phyloP scores from a whole-genome alignment of 2,797 vertebrate genomes.

The Epinephelus coioides region DNA sequence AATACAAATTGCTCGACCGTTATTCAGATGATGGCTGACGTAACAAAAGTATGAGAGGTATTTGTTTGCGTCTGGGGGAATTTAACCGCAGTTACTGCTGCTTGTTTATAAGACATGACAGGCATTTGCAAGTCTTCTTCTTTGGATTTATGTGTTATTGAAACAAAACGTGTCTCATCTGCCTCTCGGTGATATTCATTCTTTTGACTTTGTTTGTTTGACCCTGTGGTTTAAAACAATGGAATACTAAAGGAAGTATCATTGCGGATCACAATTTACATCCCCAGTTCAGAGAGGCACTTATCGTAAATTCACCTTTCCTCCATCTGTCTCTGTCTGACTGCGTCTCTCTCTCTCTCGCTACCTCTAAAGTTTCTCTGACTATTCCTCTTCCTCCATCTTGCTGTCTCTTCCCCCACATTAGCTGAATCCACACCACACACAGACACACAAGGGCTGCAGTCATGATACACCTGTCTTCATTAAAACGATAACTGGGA shows the following conservation, averaged over 20 bases:
- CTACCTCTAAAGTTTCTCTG: constrained; percentile 20
- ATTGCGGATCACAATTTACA: constrained; percentile 75
- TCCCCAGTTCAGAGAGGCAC: constrained; percentile 67
- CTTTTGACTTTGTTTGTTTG: constrained; percentile 59
- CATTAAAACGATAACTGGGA: constrained; percentile 67
- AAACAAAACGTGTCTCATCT: constrained; percentile 53
- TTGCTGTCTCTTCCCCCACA: not conserved
- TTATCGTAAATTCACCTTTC: constrained; percentile 74
- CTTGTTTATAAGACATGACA: constrained; percentile 53
- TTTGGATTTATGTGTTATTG: constrained; percentile 51
- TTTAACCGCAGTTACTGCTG: constrained; percentile 48
- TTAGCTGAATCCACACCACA: constrained; percentile 54
- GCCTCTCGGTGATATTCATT: constrained; percentile 43
- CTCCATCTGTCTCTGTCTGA: constrained; percentile 56
- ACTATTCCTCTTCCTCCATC: constrained; percentile 2
- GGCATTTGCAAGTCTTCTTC: constrained; percentile 44
- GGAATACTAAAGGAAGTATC: constrained; percentile 61
- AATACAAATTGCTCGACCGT: constrained; percentile 44
- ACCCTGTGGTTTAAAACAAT: constrained; percentile 60
- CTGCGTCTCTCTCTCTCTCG: constrained; percentile 8
- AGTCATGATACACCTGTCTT: constrained; percentile 72
- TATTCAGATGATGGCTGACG: constrained; percentile 46
- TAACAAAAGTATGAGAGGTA: constrained; percentile 49
- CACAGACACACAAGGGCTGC: constrained; percentile 48
- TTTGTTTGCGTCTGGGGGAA: constrained; percentile 54